Base-by-base conservation (phyloP, 1,140 invertebrate genomes). In the Papilio helenus region DNA sequence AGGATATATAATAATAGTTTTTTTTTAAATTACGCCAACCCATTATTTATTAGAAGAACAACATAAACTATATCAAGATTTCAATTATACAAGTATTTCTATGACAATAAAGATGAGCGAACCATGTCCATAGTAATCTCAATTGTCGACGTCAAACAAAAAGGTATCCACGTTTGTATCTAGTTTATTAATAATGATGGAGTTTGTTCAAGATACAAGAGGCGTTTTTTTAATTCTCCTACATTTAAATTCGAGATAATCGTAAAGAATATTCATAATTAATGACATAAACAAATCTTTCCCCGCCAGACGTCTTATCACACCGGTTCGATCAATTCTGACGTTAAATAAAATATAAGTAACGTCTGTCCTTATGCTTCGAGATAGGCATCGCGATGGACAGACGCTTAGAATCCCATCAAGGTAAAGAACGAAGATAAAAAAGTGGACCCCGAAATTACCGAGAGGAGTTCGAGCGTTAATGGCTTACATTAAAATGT, bases 301-400 rank as follows among this genome's bases (percentile, higher is more conserved):
- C 84, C 87, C 88, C 88, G 82, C 82, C 80, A 82, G 80, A 76
- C 65, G 81, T 85, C 84, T 93, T 94, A 94, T 94, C 93, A 81
- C 80, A 82, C 80, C 88, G 90, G 82, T 92, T 92, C 88, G 91
- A 94, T 94, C 93, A 90, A 86, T 88, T 89, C 88, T 91, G 91
- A 93, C 90, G 87, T 94, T 93, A 93, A 93, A 94, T 94, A 94
- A 94, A 94, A 92, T 94, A 92, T 94, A 94, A 93, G 92, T 92
- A 88, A 93, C 87, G 93, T 93, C 92, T 92, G 90, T 94, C 90
- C 91, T 89, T 94, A 93, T 92, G 88, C 92, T 84, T 80, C 79
- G 82, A 90, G 93, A 94, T 94, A 93, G 92, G 87, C 85, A 93
- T 94, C 92, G 82, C 85, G 84, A 92, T 88, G 93, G 92, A 94